Conservation (phyloP, 2,888 invertebrate species). For the Andrena fulva region DNA sequence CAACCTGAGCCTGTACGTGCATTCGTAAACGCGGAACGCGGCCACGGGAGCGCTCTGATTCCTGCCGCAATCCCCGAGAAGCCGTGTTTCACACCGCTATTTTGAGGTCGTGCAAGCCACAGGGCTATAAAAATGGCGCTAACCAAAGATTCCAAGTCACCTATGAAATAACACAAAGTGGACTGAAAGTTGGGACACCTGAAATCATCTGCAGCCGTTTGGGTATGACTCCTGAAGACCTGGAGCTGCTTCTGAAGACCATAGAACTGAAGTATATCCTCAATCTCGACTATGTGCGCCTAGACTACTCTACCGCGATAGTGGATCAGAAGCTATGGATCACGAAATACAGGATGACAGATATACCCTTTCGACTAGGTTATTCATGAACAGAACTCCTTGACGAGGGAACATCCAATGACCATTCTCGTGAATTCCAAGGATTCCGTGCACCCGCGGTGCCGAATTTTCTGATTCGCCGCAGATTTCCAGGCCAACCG, state of each 20-base stretch:
- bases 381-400: conserved; percentile 9
- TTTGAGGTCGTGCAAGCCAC: neutral
- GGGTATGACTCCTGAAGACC: too few relatives aligned
- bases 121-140: neutral
- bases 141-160: neutral
- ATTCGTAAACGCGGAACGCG: conserved; percentile 44
- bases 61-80: conserved; percentile 51
- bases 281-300: too few relatives aligned
- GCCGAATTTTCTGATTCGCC: neutral
- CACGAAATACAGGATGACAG: neutral
- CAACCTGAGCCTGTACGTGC: conserved; percentile 41
- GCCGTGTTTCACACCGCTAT: conserved; percentile 31
- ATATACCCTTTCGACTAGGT: conserved; percentile 6
- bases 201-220: too few relatives aligned
- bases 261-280: too few relatives aligned
- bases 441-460: neutral
- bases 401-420: too few relatives aligned
- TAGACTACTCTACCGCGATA: too few relatives aligned
- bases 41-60: conserved; percentile 50
- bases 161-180: neutral
- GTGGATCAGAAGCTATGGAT: too few relatives aligned
- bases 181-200: too few relatives aligned
- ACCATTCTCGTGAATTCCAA: neutral
- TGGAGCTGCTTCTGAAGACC: too few relatives aligned
- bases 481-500: neutral